These are phyloP conservation scores for Callyntrura guangdongensis DNA, from an alignment of 2,888 invertebrate genomes.

Conservation along the genomic window DNA sequence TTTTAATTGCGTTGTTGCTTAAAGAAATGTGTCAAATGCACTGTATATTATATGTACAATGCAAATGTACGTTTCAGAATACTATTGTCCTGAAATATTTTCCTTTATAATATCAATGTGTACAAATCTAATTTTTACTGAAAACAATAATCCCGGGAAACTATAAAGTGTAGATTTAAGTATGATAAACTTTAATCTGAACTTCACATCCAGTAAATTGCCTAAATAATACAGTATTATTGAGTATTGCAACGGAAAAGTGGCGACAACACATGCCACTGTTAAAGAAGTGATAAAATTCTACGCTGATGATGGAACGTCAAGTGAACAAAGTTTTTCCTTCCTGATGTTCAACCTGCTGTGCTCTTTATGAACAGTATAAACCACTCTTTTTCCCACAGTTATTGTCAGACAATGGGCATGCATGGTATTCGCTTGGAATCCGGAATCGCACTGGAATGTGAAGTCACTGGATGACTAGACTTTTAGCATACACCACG, in stretches of 20 bases:
- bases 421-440: slow-evolving; percentile 59
- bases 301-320: slow-evolving; percentile 33
- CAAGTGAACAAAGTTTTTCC: slow-evolving; percentile 34
- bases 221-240: neutral
- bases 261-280: too few relatives aligned
- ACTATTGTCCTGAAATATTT: too few relatives aligned
- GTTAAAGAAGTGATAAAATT: neutral
- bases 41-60: too few relatives aligned
- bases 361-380: neutral
- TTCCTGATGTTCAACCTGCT: neutral
- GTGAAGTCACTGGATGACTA: slow-evolving; percentile 53
- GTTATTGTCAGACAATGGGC: slow-evolving; percentile 12
- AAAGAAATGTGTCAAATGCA: too few relatives aligned
- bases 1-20: too few relatives aligned
- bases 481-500: slow-evolving; percentile 34
- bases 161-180: too few relatives aligned
- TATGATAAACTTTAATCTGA: neutral
- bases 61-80: too few relatives aligned
- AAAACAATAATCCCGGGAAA: too few relatives aligned
- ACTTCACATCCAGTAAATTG: neutral
- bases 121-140: too few relatives aligned
- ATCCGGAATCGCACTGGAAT: slow-evolving; percentile 65
- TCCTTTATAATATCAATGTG: too few relatives aligned
- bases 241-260: neutral
- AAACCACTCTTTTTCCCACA: neutral